Conservation (phyloP, 2,888 invertebrate genomes). For the Agriopis aurantiaria region DNA sequence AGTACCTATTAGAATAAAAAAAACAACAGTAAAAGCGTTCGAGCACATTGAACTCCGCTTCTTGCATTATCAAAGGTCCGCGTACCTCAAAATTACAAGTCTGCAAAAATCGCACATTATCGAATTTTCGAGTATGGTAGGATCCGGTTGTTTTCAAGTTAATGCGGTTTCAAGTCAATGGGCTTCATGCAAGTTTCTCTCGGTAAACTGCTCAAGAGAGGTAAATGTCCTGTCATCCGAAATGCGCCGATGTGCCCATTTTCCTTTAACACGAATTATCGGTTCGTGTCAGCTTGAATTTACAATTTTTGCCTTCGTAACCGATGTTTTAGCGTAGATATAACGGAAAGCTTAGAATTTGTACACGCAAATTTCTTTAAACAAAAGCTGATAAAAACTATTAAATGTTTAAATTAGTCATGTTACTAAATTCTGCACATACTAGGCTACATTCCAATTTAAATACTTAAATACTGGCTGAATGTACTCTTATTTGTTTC, state of each 20-base stretch:
- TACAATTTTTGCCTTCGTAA: neutral
- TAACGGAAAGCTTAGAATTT: neutral
- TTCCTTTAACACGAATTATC: slow-evolving; percentile 16
- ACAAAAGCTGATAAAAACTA: no score
- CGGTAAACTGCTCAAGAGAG: slow-evolving; percentile 15
- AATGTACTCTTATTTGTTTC: no score
- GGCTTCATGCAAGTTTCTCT: slow-evolving; percentile 24
- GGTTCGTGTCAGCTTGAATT: slow-evolving; percentile 15
- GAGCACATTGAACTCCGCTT: neutral
- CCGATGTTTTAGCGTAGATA: neutral
- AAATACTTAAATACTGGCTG: no score
- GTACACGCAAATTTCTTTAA: neutral
- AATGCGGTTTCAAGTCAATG: slow-evolving; percentile 24
- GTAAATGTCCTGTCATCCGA: slow-evolving; percentile 24
- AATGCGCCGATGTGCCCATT: slow-evolving; percentile 29
- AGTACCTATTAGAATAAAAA: no score
- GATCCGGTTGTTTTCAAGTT: slow-evolving; percentile 26
- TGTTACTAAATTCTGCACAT: no score
- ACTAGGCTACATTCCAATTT: no score
- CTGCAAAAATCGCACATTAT: neutral
- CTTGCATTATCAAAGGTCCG: neutral
- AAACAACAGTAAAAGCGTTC: neutral
- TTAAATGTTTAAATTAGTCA: no score
- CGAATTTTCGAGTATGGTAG: neutral
- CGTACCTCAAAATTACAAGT: neutral